Evolutionary conservation across 2,113 vertebrate genomes (phyloP), one percentile per base, ranked within the genome.

Genomic region (Proterorhinus semilunaris): DNA sequence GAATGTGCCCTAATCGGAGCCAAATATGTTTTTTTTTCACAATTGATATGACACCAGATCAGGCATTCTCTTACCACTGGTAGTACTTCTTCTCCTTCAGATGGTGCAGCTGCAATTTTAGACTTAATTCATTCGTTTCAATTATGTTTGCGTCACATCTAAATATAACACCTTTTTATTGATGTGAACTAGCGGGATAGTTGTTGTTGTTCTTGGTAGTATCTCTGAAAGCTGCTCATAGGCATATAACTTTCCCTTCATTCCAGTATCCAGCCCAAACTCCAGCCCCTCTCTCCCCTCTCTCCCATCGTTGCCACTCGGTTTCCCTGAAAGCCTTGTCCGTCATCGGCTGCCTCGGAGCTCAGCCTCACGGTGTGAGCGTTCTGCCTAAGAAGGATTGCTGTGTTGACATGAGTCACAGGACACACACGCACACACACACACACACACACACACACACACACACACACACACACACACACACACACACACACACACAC

Each of bases 371-470:
- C 76, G 83, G 83, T 90, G 84, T 84, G 75, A 74, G 79, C 81
- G 71, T 77, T 78, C 66, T 65, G 79, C 61, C 70, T 83, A 83
- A 87, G 89, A 91, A 76, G 87, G 89, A 90, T 89, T 89, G 85
- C 87, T 76, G 72, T 86, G 90, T 81, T 91, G 90, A 91, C 83
- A 83, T 84, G 83, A 82, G 78, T 79, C 68, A 84, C 72, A 42
- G 78, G 78, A 89, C 83, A 83, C 77, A 85, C 79, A 69, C 84
- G 76, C 62, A 58, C 62, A 71, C 61, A 89, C 80, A 82, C 76
- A 83, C 72, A 71, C 83, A 80, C 51, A 51, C 65, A 71, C 57
- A n/a, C 61, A 89, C 80, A 82, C 76, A 83, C 72, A 71, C 83
- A 80, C 51, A 51, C 65, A 71, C 57, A n/a, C 61, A 89, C 80